Evolutionary conservation across 2,113 vertebrate genomes (phyloP).

Genomic region (Rafetus swinhoei): DNA sequence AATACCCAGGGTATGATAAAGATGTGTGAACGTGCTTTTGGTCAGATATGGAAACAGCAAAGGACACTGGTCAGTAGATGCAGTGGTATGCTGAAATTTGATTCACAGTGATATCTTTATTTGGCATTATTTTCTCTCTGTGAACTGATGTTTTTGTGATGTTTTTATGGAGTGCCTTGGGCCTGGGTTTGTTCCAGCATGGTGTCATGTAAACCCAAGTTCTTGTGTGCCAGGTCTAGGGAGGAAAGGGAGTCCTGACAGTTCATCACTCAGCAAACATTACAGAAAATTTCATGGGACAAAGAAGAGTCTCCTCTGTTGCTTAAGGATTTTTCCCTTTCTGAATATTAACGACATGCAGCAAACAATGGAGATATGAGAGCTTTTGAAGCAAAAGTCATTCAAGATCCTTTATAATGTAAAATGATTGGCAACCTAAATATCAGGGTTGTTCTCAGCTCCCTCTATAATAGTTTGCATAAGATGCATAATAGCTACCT

Average conservation of each 20-base stretch:
- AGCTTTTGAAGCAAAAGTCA: not conserved
- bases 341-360: not conserved
- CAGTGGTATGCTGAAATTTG: not conserved
- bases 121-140: not conserved
- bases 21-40: not conserved
- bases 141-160: not conserved
- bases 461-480: not conserved
- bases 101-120: not conserved
- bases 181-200: not conserved
- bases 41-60: not conserved
- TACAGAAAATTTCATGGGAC: not conserved
- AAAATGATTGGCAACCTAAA: not conserved
- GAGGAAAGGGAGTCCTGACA: not conserved
- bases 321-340: not conserved
- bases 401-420: not conserved
- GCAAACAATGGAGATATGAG: not conserved
- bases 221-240: not conserved
- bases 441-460: not conserved
- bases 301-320: not conserved
- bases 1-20: not conserved
- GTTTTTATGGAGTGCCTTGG: not conserved
- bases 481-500: not conserved
- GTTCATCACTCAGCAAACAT: not conserved
- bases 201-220: not conserved
- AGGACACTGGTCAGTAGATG: not conserved